Evolutionary conservation across 2,797 vertebrate species (phyloP), one percentile per base, ranked within the genome.

Genomic region (Moxostoma hubbsi): DNA sequence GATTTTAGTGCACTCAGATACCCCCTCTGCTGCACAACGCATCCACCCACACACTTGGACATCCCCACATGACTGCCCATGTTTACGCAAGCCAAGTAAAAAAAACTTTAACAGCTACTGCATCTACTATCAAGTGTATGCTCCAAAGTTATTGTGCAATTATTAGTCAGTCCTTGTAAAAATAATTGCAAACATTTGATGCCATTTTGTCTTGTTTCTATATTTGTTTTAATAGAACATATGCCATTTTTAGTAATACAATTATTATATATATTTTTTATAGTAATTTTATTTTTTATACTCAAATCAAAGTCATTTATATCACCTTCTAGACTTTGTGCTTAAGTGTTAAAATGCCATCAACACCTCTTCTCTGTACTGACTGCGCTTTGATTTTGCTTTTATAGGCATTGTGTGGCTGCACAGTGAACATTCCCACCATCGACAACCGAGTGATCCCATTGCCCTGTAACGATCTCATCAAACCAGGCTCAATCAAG

Each of bases 341-440:
- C 36, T 79, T 6, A 65, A 64, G 58, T 81, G 67, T 73, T 65
- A 12, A 73, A 74, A 74, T 24, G 66, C 36, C 49, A 43, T 62
- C 8, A 67, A 36, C 10, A 8, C 9, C 75, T 43, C n/a, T 57
- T 24, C 24, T 75, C 71, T 45, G 7, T 70, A 63, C 43, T 12
- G 9, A 78, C 62, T 75, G 15, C 16, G 57, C 73, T 78, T 72
- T n/a, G 80, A 11, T 75, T 74, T 43, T 77, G 71, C 81, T 7
- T 63, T 79, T 36, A 59, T 90, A 99, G 98, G 97, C 97, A 0
- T 91, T 99, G 89, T 98, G 97, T 82, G 96, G 97, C 90, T 99
- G 97, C 89, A 98, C 96, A 1, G 94, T 99, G 78, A 99, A 96
- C 94, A 97, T 99, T 95, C 97, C 97, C 89, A 99, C 97, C 46